Evolutionary conservation across 1,140 invertebrate species (phyloP), one percentile per base, ranked within the genome.

Genomic region (Lordiphosa mommai): DNA sequence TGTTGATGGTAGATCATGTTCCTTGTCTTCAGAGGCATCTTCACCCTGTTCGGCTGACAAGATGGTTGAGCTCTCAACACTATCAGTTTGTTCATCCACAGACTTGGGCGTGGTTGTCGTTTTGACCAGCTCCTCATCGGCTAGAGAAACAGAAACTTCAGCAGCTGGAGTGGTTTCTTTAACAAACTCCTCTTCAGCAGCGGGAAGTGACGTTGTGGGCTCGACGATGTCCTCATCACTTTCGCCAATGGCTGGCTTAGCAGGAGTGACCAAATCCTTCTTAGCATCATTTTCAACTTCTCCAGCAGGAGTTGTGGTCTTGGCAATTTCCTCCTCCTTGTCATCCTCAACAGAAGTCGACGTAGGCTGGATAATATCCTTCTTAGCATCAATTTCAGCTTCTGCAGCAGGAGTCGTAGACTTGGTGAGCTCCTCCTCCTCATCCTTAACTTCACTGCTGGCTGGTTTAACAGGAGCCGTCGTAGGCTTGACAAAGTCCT

Each of bases 71-170:
- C 17, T 52, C 17, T 69, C 61, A 9, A 20, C n/a, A 16, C 1
- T 14, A 37, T 38, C 44, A 3, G 74, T 46, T 6, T 56, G 16
- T 3, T 53, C 34, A 4, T 43, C 76, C 29, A 60, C 43, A 16
- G 68, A 16, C 38, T 76, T 72, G 1, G 72, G 56, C 30, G 77
- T 84, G 9, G 61, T 68, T 23, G 70, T 67, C 3, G 48, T 9
- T 23, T 4, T 41, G 3, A 23, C 33, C 5, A 38, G 3, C 1
- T 49, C 55, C 10, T 49, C 36, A 6, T 61, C 43, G 4, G n/a
- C 20, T 6, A 5, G 0, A 23, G 40, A 41, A 27, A 10, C 40
- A 10, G 49, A 29, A 1, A 29, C 16, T 40, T 59, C 32, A 29
- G 17, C 20, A 3, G 20, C 40, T 4, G 68, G 60, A 6, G 79